Evolutionary conservation across 2,888 invertebrate genomes (phyloP), one percentile per base, ranked within the genome.

Genomic region (Pseudeuparius sepicola): DNA sequence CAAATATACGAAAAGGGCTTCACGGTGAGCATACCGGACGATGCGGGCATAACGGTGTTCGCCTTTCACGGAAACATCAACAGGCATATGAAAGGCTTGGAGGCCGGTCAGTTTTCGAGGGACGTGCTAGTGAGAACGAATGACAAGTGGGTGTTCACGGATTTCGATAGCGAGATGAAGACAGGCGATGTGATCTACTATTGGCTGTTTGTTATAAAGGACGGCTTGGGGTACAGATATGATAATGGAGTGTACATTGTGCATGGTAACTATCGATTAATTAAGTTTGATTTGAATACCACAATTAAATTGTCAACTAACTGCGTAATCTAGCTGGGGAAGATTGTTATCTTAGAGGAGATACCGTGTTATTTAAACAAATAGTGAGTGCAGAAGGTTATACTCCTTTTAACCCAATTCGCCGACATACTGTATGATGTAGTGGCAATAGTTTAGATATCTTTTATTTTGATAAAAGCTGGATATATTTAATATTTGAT

Each of bases 41-140:
- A 51, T 38, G 38, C 48, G 2, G 65, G 62, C 6, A 40, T 66
- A 2, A 44, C 52, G 31, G 41, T 63, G 31, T 64, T 66, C 43
- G 61, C 61, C 1, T 64, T 66, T 43, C 63, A 67, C 41, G 65
- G 59, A 3, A 64, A 64, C 29, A 39, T 65, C 10, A 66, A 66
- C 41, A 44, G 46, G 34, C 48, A 50, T 14, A 46, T 62, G 47
- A 34, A 47, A n/a, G 45, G 46, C 7, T 35, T 54, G 24, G 55
- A 54, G 24, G 52, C 54, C 3, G 62, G 61, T 2, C 43, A 52
- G 14, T 48, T 58, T 24, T 52, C 56, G 4, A 45, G 39, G 26
- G 59, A 61, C 36, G 46, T 57, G 10, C 14, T 48, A 9, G 46
- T 42, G 26, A 46, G 45, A 28, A 34, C 37, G 12, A 43, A 39